phyloP scores from a whole-genome alignment of 1,140 invertebrate genomes.

The Lordiphosa clarofinis region DNA sequence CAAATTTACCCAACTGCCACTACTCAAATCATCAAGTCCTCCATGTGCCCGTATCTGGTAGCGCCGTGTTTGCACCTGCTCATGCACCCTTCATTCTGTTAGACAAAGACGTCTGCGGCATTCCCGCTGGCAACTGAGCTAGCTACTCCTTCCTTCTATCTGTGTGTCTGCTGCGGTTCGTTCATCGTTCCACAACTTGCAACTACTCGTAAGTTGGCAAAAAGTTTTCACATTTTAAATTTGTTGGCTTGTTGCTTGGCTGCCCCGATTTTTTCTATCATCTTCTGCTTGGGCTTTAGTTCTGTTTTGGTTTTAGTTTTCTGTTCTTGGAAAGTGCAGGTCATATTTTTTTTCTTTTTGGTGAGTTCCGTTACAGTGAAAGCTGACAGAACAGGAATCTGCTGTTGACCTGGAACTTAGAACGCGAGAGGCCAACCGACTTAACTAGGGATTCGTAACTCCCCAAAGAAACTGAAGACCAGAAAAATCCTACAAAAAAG shows the following conservation, averaged over 20 bases:
- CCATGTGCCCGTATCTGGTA: conserved; percentile 41
- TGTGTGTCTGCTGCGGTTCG: conserved; percentile 58
- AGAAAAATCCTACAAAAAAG: too few species aligned
- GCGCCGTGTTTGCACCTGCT: conserved; percentile 42
- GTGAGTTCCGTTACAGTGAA: conserved; percentile 3
- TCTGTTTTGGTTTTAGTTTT: conserved; percentile 18
- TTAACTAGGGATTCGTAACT: too few species aligned
- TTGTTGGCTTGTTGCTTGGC: conserved; percentile 57
- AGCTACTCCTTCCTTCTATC: conserved; percentile 31
- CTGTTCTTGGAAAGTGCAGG: conserved; percentile 7
- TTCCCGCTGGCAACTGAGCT: conserved; percentile 24
- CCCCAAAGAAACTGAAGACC: too few species aligned
- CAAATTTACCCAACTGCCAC: conserved; percentile 33
- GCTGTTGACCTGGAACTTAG: too few species aligned
- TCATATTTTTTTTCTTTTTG: conserved; percentile 26
- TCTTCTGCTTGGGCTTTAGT: not conserved
- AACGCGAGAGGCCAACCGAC: too few species aligned
- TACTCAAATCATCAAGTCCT: conserved; percentile 52
- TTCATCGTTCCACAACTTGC: conserved; percentile 53
- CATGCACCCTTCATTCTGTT: conserved; percentile 3
- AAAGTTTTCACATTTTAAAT: conserved; percentile 73
- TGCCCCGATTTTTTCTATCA: conserved; percentile 26
- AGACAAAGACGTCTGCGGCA: conserved; percentile 45
- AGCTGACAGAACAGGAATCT: not conserved
- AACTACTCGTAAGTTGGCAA: conserved; percentile 39